Conservation (phyloP, 2,113 vertebrate genomes). For the Tamias sibiricus region DNA sequence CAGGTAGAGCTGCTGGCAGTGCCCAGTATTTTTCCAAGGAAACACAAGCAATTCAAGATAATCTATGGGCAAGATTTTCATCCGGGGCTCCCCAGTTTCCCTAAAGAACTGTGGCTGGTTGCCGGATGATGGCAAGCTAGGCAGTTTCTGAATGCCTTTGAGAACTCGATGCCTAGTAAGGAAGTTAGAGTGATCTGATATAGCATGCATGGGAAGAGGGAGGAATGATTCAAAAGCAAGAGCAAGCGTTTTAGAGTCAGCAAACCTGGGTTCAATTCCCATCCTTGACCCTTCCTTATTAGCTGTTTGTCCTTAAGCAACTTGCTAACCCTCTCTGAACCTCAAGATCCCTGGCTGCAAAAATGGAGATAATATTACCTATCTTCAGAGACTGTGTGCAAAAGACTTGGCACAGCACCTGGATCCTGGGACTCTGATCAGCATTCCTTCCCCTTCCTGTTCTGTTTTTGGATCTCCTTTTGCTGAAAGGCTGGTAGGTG, state of each 20-base stretch:
- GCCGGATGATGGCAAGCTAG: constrained; percentile 47
- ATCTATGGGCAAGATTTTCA: constrained; percentile 51
- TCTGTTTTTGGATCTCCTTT: neutral
- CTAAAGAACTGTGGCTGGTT: constrained; percentile 26
- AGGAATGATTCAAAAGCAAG: neutral
- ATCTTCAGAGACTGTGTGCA: neutral
- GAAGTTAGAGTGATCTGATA: neutral
- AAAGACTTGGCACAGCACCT: neutral
- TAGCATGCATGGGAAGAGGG: neutral
- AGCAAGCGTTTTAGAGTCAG: neutral
- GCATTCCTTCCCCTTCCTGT: neutral
- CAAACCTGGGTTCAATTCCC: neutral
- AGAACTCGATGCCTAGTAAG: neutral
- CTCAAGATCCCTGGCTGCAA: neutral
- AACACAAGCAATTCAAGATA: constrained; percentile 54
- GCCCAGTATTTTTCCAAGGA: constrained; percentile 61
- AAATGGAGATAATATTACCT: neutral
- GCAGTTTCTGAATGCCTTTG: constrained; percentile 33
- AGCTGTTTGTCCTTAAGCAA: neutral
- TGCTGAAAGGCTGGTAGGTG: neutral
- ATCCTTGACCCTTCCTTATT: neutral
- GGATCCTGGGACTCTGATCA: neutral
- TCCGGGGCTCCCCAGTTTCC: constrained; percentile 13
- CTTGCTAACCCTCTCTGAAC: neutral
- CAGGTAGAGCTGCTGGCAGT: constrained; percentile 25